Evolutionary conservation across 2,888 invertebrate species (phyloP), one percentile per base, ranked within the genome.

Genomic region (Melikaiella ostensackeni): DNA sequence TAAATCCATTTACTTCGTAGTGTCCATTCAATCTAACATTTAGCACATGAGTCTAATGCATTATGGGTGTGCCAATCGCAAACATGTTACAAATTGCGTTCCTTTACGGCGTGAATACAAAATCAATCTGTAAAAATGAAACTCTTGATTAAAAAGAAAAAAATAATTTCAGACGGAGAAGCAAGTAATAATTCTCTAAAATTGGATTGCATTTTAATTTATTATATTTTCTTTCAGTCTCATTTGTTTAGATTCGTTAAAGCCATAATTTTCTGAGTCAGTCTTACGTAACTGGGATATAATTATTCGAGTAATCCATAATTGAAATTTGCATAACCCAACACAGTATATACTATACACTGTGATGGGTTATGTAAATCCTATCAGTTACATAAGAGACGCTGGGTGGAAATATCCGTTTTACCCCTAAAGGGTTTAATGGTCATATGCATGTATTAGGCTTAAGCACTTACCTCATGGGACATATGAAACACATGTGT

Each of bases 361-460:
- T 42, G 16, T 55, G 21, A 21, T 55, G 21, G 9, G 9, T 21
- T 55, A 55, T 55, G 50, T 55, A 55, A 55, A 55, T 55, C 9
- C 9, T 8, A 21, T 21, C 4, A 66, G 66, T 66, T 30, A 66
- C 42, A 16, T 27, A 66, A 66, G 42, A 42, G 50, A n/a, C 21
- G 1, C 64, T 13, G 42, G 46, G 46, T n/a, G 66, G 66, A 66
- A 66, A 66, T 46, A 46, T 42, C 66, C 46, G 42, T 46, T 21
- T 30, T 66, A 46, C 42, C 66, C 66, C 66, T 66, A 7, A 27
- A 66, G 66, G 46, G 42, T 66, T 66, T 66, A 42, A 66, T 46
- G 42, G 66, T 2, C 30, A 66, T 30, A 66, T 46, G 46, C 46
- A 46, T 46, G 66, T 66, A 11, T 66, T 46, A 46, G 46, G 27